Conservation (phyloP, 2,113 vertebrate species). For the Haemorhous mexicanus region DNA sequence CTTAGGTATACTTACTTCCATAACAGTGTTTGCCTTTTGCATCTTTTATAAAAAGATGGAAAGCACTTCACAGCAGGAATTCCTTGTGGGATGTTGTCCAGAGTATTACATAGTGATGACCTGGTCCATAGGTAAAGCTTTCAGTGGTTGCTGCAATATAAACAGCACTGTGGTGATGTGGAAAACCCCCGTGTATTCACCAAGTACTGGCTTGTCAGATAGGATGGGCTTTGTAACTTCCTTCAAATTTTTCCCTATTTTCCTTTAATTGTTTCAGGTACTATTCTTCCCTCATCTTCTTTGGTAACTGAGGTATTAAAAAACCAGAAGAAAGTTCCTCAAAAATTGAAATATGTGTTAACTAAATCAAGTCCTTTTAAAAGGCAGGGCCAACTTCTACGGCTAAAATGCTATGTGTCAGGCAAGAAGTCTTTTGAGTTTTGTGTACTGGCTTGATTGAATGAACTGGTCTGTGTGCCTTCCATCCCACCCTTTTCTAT, state of each 20-base stretch:
- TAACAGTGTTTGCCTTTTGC: background rate
- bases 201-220: background rate
- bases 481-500: background rate
- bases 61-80: background rate
- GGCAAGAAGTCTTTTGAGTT: background rate
- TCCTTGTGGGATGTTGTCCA: background rate
- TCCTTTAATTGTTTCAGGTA: background rate
- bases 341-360: background rate
- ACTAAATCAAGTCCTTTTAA: background rate
- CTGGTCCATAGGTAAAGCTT: background rate
- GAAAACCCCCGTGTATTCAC: background rate
- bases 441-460: background rate
- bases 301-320: background rate
- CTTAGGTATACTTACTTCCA: background rate
- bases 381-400: background rate
- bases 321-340: background rate
- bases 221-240: background rate
- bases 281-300: background rate
- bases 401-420: background rate
- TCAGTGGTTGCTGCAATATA: background rate
- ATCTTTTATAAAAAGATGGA: background rate
- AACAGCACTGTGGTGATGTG: background rate
- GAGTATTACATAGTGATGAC: fast-evolving
- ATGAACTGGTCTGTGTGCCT: background rate
- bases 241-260: background rate